These are phyloP conservation scores for Malacoraja senta DNA, from an alignment of 2,797 vertebrate genomes.

Conservation along the genomic window DNA sequence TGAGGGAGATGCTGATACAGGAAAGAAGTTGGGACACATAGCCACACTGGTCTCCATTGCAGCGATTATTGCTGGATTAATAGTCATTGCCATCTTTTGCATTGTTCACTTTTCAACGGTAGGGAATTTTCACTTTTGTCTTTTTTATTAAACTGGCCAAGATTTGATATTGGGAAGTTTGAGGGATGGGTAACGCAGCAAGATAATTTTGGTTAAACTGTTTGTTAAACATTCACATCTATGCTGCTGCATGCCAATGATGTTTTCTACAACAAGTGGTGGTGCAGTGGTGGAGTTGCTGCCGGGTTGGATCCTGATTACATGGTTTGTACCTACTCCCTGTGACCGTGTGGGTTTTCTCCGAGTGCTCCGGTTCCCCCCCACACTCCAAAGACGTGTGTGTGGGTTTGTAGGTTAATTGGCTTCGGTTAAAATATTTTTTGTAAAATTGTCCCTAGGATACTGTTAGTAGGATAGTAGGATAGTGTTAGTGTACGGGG, in stretches of 20 bases:
- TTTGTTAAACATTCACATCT: background rate
- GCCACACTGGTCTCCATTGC: slow-evolving; percentile 70
- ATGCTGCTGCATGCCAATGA: too few species aligned
- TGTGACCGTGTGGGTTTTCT: too few species aligned
- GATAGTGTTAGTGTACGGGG: too few species aligned
- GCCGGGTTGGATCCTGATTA: too few species aligned
- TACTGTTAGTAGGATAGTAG: too few species aligned
- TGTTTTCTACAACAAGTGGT: background rate
- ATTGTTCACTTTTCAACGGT: slow-evolving; percentile 70
- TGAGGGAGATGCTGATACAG: slow-evolving; percentile 70
- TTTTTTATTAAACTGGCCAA: background rate
- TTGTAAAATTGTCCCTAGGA: too few species aligned
- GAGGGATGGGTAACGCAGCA: background rate
- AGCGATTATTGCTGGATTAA: slow-evolving; percentile 68
- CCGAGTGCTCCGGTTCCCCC: too few species aligned
- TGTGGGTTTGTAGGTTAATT: too few species aligned
- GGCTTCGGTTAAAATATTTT: too few species aligned
- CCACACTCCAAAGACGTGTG: too few species aligned
- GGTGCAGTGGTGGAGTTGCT: too few species aligned
- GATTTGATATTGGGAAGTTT: background rate
- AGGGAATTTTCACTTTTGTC: slow-evolving; percentile 43
- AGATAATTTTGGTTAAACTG: background rate
- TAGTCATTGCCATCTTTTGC: slow-evolving; percentile 62
- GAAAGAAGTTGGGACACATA: slow-evolving; percentile 64
- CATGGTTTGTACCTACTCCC: too few species aligned